phyloP scores from a whole-genome alignment of 2,888 invertebrate genomes.

The Megalurothrips usitatus region DNA sequence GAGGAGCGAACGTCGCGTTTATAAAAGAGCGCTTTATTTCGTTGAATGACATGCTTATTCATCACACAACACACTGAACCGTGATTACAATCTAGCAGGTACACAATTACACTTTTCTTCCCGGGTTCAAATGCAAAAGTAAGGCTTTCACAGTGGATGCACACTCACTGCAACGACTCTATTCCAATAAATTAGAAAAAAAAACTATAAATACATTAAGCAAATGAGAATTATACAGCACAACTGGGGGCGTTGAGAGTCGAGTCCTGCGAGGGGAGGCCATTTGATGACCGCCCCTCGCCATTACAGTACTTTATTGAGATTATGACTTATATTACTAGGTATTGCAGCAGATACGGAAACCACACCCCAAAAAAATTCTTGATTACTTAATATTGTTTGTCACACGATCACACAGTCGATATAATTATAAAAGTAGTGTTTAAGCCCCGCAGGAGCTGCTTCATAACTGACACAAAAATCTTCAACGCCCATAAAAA shows the following conservation, averaged over 20 bases:
- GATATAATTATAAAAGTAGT: no score
- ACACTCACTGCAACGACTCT: slow-evolving; percentile 15
- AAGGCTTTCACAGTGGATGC: slow-evolving; percentile 24
- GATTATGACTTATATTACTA: background rate
- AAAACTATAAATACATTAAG: background rate
- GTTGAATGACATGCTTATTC: slow-evolving; percentile 22
- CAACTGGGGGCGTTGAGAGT: slow-evolving; percentile 7
- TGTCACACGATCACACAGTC: background rate
- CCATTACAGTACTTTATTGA: background rate
- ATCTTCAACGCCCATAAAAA: background rate
- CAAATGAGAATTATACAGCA: slow-evolving; percentile 13
- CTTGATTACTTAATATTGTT: background rate
- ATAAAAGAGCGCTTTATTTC: slow-evolving; percentile 25
- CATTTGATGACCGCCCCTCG: background rate
- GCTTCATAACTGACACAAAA: background rate
- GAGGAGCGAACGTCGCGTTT: background rate
- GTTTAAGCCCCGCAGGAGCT: no score
- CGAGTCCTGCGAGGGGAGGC: background rate
- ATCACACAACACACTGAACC: slow-evolving; percentile 19
- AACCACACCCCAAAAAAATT: background rate
- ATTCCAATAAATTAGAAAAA: slow-evolving; percentile 23
- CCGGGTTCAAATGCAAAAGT: slow-evolving; percentile 19
- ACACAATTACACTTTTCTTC: slow-evolving; percentile 22
- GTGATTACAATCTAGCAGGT: slow-evolving; percentile 25
- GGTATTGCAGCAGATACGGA: background rate